Conservation (phyloP, 2,113 vertebrate genomes). For the Rhineura floridana region DNA sequence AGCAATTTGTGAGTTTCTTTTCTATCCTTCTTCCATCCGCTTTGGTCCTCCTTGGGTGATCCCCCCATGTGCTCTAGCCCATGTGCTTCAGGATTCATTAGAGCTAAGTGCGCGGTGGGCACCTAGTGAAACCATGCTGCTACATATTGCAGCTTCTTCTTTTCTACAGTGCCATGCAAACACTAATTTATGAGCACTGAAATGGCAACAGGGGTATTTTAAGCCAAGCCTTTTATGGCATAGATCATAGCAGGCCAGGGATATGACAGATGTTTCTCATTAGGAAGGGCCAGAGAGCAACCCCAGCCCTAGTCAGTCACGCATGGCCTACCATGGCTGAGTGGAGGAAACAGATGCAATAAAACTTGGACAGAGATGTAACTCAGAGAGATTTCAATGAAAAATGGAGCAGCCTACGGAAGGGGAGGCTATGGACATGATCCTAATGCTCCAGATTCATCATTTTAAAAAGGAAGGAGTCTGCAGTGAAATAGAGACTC, state of each 20-base stretch:
- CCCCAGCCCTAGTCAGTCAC: not conserved
- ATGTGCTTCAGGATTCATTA: not conserved
- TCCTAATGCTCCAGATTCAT: not conserved
- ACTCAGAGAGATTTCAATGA: not conserved
- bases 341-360: not conserved
- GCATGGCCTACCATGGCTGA: not conserved
- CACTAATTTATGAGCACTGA: not conserved
- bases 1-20: not conserved
- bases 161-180: not conserved
- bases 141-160: not conserved
- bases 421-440: not conserved
- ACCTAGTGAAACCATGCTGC: not conserved
- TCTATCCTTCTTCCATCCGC: not conserved
- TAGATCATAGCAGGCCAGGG: not conserved
- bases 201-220: not conserved
- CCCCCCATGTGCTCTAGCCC: not conserved
- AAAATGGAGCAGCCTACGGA: not conserved
- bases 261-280: not conserved
- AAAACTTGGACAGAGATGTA: not conserved
- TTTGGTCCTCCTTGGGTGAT: not conserved
- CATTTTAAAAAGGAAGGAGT: not conserved
- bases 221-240: slow-evolving; percentile 10
- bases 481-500: not conserved
- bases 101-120: not conserved
- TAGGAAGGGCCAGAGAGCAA: not conserved